phyloP scores from a whole-genome alignment of 2,797 vertebrate genomes.

The Eulemur coronatus region DNA sequence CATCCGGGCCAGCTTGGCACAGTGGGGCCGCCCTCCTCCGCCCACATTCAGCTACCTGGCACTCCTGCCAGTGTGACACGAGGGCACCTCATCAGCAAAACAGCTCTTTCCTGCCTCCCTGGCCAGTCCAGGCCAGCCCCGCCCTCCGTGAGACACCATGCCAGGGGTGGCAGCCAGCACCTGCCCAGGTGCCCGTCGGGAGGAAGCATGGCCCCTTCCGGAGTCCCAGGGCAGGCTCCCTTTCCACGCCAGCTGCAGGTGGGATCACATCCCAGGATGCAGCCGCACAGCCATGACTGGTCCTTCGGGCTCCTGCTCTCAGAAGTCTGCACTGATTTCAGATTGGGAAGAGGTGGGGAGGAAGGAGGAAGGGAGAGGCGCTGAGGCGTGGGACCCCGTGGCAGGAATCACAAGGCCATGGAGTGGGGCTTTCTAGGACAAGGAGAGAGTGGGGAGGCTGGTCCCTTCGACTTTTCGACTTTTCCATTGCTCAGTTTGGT shows the following conservation, averaged over 20 bases:
- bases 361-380: neutral
- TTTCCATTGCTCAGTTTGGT: neutral
- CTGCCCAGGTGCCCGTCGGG: slow-evolving; percentile 20
- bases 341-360: neutral
- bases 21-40: slow-evolving; percentile 34
- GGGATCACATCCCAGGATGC: neutral
- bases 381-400: fast-evolving
- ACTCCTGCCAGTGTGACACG: slow-evolving; percentile 51
- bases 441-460: neutral
- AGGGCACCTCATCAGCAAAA: slow-evolving; percentile 66
- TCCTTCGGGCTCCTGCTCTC: neutral
- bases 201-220: slow-evolving; percentile 38
- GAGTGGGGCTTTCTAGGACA: neutral
- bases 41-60: slow-evolving; percentile 51
- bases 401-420: neutral
- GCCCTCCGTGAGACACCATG: slow-evolving; percentile 16
- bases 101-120: slow-evolving; percentile 65
- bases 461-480: neutral
- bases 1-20: slow-evolving; percentile 61
- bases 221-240: neutral
- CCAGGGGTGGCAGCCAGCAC: neutral
- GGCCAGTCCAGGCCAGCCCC: slow-evolving; percentile 50
- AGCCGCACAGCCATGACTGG: fast-evolving
- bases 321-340: neutral
- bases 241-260: neutral